Conservation (phyloP, 35 echinoderm and acorn worm genomes). For the Holothuria glaberrima region DNA sequence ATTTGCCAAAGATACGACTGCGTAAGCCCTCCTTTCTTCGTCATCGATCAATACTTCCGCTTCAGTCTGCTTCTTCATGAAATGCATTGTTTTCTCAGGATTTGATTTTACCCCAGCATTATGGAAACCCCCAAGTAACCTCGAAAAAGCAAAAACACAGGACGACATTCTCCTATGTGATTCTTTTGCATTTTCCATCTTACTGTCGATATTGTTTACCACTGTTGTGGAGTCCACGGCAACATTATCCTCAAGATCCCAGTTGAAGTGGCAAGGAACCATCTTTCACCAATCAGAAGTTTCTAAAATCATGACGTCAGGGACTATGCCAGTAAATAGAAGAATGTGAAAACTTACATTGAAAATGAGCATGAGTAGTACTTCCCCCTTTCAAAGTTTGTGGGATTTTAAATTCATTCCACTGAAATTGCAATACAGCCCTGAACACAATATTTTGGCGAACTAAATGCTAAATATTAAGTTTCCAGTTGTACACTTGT, state of each 20-base stretch:
- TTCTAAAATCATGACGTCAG: no score
- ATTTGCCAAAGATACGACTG: not conserved
- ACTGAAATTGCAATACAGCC: no score
- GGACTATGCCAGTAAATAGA: no score
- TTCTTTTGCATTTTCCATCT: not conserved
- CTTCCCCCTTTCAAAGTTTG: no score
- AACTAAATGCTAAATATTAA: no score
- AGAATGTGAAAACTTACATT: no score
- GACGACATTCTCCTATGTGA: not conserved
- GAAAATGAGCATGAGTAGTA: no score
- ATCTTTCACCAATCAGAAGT: constrained; percentile 10
- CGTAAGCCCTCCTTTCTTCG: constrained; percentile 17
- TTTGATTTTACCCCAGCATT: constrained; percentile 3
- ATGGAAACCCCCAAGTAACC: constrained; percentile 23
- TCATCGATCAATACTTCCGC: not conserved
- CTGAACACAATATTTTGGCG: no score
- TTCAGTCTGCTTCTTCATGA: constrained; percentile 1
- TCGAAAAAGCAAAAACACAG: not conserved
- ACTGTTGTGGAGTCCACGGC: not conserved
- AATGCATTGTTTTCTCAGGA: not conserved
- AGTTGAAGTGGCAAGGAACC: constrained; percentile 26
- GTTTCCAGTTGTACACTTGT: no score
- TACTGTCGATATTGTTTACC: not conserved
- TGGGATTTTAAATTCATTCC: no score
- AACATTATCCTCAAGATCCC: constrained; percentile 34